Evolutionary conservation across 1,140 invertebrate species (phyloP).

Genomic region (Drosophila asahinai): DNA sequence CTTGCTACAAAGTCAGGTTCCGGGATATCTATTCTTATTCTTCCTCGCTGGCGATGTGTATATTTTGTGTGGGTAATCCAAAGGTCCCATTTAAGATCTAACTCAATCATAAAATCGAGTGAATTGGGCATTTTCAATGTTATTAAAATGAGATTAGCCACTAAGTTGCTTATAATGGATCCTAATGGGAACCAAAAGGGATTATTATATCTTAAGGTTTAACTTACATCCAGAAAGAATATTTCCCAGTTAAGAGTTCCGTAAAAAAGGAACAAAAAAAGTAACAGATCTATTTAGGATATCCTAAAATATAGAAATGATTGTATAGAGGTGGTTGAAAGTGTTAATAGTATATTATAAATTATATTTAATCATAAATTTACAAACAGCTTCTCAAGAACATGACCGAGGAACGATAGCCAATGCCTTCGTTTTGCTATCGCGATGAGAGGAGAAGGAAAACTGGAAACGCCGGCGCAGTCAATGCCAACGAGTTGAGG

Average conservation of each 20-base stretch:
- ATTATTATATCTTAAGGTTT: too few relatives aligned
- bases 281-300: background rate
- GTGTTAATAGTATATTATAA: background rate
- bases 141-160: background rate
- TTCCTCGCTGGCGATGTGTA: background rate
- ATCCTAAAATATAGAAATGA: background rate
- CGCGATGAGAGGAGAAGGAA: conserved; percentile 46
- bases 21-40: background rate
- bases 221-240: too few relatives aligned
- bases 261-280: background rate
- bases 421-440: conserved; percentile 45
- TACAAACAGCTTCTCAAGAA: conserved; percentile 11
- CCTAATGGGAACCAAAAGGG: too few relatives aligned
- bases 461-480: conserved; percentile 55
- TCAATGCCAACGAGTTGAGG: conserved; percentile 62
- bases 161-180: too few relatives aligned
- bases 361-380: background rate
- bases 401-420: conserved; percentile 22
- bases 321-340: background rate
- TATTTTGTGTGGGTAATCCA: background rate
- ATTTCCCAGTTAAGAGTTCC: too few relatives aligned
- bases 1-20: too few relatives aligned
- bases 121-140: background rate
- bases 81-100: too few relatives aligned
- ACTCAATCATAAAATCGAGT: too few relatives aligned